Conservation (phyloP, 2,797 vertebrate species). For the Gorsachius magnificus region DNA sequence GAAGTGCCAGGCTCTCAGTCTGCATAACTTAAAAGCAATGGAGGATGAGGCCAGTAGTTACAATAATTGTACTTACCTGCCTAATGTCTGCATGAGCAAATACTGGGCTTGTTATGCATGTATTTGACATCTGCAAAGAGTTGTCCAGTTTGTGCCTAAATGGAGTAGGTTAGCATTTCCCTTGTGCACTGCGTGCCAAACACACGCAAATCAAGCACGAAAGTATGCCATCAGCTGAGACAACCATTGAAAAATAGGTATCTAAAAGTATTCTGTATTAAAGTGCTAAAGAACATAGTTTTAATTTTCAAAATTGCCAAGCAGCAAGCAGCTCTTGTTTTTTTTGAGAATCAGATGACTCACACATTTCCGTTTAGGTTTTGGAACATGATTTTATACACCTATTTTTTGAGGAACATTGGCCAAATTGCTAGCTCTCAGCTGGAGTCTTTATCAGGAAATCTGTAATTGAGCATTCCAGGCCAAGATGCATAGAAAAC, state of each 20-base stretch:
- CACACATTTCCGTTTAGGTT: background rate
- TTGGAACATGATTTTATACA: background rate
- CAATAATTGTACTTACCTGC: accelerated
- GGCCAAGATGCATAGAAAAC: background rate
- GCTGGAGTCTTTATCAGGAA: background rate
- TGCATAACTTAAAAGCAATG: background rate
- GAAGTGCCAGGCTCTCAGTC: background rate
- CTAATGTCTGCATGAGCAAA: background rate
- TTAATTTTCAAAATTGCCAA: background rate
- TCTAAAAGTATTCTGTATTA: background rate
- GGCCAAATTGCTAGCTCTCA: background rate
- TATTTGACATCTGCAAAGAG: background rate
- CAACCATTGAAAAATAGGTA: background rate
- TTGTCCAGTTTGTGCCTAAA: background rate
- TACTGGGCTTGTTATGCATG: accelerated
- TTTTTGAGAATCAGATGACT: background rate
- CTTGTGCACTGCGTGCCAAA: background rate
- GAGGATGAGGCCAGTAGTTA: background rate
- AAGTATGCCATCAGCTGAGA: background rate
- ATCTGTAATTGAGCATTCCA: slow-evolving; percentile 13
- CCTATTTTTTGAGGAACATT: background rate
- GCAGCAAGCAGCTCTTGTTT: background rate
- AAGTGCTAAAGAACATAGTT: background rate
- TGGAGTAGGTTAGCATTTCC: background rate
- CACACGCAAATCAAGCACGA: background rate